Evolutionary conservation across 2,888 invertebrate species (phyloP).

Genomic region (Spilosoma lubricipeda): DNA sequence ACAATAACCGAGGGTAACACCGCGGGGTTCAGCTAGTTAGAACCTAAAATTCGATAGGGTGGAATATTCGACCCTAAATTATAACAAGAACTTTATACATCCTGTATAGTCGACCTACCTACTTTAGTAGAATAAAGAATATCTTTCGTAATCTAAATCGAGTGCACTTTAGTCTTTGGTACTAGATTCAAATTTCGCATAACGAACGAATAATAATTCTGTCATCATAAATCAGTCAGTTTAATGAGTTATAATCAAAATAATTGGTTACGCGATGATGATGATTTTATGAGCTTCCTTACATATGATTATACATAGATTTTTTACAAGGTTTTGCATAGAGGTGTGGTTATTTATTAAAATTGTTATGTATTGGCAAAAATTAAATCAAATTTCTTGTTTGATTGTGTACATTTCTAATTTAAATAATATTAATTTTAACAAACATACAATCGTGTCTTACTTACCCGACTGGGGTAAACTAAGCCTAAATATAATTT

Average conservation of each 20-base stretch:
- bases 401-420: too few relatives aligned
- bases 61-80: background rate
- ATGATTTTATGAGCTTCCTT: conserved; percentile 2
- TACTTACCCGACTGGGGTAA: too few relatives aligned
- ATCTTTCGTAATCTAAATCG: background rate
- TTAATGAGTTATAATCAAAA: conserved; percentile 1
- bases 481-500: too few relatives aligned
- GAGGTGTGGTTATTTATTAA: background rate
- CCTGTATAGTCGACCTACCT: background rate
- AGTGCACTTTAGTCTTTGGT: background rate
- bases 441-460: too few relatives aligned
- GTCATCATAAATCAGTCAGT: background rate
- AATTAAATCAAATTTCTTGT: background rate
- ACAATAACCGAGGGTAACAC: too few relatives aligned
- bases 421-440: too few relatives aligned
- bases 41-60: background rate
- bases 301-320: background rate
- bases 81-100: background rate
- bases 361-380: background rate
- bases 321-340: background rate
- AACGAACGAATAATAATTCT: background rate
- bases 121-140: background rate
- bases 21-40: too few relatives aligned
- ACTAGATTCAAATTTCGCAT: background rate
- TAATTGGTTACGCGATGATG: background rate